These are phyloP conservation scores for Mylabris sibirica DNA, from an alignment of 2,888 invertebrate species.

Conservation along the genomic window DNA sequence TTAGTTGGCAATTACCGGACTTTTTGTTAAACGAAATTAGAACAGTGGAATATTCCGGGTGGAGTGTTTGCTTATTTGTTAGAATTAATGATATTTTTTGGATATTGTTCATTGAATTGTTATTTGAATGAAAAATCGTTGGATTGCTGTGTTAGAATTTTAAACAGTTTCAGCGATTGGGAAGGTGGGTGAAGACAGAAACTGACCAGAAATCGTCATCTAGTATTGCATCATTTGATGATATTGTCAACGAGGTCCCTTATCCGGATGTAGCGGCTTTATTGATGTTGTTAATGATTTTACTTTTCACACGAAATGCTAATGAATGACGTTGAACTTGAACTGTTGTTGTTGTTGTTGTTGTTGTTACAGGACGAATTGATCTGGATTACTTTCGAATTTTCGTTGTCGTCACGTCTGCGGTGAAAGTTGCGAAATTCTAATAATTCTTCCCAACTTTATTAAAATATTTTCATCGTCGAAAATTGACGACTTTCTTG, in stretches of 20 bases:
- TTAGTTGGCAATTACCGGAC: neutral
- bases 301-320: constrained; percentile 17
- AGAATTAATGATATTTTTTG: neutral
- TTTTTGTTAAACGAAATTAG: neutral
- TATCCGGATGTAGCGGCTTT: constrained; percentile 6
- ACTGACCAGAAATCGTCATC: neutral
- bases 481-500: neutral
- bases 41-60: neutral
- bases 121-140: neutral
- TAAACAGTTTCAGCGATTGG: neutral
- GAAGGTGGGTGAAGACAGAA: neutral
- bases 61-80: neutral
- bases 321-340: constrained; percentile 7
- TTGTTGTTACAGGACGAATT: constrained; percentile 1
- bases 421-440: constrained; percentile 35
- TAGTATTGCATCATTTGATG: neutral
- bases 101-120: neutral
- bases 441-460: neutral
- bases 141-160: neutral
- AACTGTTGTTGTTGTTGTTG: neutral
- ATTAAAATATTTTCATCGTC: neutral
- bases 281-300: constrained; percentile 3
- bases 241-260: neutral
- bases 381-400: constrained; percentile 42
- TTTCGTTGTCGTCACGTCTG: constrained; percentile 27